Base-by-base conservation (phyloP, 1,140 invertebrate species). In the Heliconius nattereri region DNA sequence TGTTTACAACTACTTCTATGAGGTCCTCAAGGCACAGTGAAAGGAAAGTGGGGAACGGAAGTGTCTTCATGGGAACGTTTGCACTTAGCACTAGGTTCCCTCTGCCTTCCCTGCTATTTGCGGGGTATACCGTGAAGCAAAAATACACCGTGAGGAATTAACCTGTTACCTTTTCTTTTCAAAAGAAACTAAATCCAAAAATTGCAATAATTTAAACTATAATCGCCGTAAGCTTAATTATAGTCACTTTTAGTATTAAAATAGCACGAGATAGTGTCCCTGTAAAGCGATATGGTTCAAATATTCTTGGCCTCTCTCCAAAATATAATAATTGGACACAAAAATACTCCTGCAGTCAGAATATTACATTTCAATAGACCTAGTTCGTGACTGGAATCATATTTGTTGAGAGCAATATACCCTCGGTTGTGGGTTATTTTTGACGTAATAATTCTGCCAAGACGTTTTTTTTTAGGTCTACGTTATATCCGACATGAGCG, bases 281-380 rank as follows among this genome's bases (percentile, higher is more conserved):
- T 73, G 76, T 73, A 40, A 72, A 78, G 71, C 76, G 76, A 78
- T 78, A 76, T 76, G 75, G 35, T 71, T 71, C 76, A 73, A 73
- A 73, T 60, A 60, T 78, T 78, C 76, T 78, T 78, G 76, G 76
- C 76, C 26, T 49, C n/a, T 40, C 54, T 78, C 76, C 76, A 78
- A 78, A 76, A 76, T 76, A 76, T 76, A 76, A 76, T 71, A 76
- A 76, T 76, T 76, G 75, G 26, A 66, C 60, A 66, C 60, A 76
- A 76, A 76, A 76, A 71, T 76, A 60, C 75, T 76, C 66, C 66
- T 76, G 40, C 75, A 76, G 75, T 11, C 75, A 37, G 75, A 70
- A 76, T 71, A 76, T 76, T 76, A 60, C 75, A 54, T 76, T 76
- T 76, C 60, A 66, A 76, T 76, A 76, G 75, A 71, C 32, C 60